These are phyloP conservation scores for Trichacis sp. DNA, from an alignment of 2,888 invertebrate species.

Conservation along the genomic window DNA sequence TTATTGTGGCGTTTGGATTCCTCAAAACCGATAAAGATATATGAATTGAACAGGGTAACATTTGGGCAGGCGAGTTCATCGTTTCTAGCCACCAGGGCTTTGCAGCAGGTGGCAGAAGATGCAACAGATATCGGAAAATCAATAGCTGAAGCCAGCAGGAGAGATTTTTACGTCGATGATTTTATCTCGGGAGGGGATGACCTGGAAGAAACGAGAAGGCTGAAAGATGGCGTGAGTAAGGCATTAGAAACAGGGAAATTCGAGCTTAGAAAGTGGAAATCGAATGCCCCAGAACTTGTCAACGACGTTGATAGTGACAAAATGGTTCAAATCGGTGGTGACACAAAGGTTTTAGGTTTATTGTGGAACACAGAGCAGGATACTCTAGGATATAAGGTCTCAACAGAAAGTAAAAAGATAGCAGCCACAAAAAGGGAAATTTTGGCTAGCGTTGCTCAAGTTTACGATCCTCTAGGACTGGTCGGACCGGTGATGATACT, in stretches of 20 bases:
- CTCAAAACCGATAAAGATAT: slow-evolving; percentile 10
- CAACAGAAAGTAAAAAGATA: too few relatives aligned
- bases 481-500: slow-evolving; percentile 6
- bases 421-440: background rate
- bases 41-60: slow-evolving; percentile 44
- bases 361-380: slow-evolving; percentile 7
- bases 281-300: background rate
- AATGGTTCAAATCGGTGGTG: background rate
- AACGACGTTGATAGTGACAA: background rate
- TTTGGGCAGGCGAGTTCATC: slow-evolving; percentile 47
- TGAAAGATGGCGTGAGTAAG: slow-evolving; percentile 17
- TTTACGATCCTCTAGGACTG: slow-evolving; percentile 20
- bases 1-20: slow-evolving; percentile 49
- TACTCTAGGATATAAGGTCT: background rate
- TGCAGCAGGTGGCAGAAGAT: slow-evolving; percentile 44
- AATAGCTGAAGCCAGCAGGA: slow-evolving; percentile 16
- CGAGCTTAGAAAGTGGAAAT: slow-evolving; percentile 25
- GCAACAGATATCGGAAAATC: slow-evolving; percentile 23
- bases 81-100: slow-evolving; percentile 41
- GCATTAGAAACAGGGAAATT: slow-evolving; percentile 16
- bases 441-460: background rate
- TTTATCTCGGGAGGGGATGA: slow-evolving; percentile 23
- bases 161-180: slow-evolving; percentile 37
- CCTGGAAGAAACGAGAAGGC: background rate
- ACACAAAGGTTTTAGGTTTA: slow-evolving; percentile 11